Percentiles rank a stretch among this genome's conserved stretches.
These are phyloP conservation scores for Neogale vison DNA, from an alignment of 2,113 vertebrate species.

Conservation along the genomic window DNA sequence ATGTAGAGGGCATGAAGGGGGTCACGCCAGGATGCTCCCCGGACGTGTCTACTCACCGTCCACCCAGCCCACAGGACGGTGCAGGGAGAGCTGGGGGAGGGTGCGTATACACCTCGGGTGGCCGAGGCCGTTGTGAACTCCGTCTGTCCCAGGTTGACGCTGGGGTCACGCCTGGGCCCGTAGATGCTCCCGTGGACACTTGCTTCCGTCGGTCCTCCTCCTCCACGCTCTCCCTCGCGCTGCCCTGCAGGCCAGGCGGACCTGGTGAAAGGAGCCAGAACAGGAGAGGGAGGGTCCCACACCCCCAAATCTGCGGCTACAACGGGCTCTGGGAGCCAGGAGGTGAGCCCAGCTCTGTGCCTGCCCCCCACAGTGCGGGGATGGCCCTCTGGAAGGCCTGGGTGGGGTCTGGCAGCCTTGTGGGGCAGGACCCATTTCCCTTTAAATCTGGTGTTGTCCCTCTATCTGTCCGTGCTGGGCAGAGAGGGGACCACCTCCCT, in stretches of 20 bases:
- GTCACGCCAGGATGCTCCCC: not conserved
- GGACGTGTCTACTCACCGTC: fast-evolving
- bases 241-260: not conserved
- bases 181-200: fast-evolving
- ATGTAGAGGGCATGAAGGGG: too few relatives aligned
- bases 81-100: too few relatives aligned
- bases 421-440: not conserved
- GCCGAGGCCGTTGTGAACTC: not conserved
- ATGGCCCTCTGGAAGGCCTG: not conserved
- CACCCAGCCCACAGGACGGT: fast-evolving
- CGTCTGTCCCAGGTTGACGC: not conserved
- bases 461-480: fast-evolving
- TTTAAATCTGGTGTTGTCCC: too few relatives aligned
- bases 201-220: not conserved
- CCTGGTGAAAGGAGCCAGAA: not conserved
- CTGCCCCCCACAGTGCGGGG: not conserved
- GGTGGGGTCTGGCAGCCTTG: fast-evolving
- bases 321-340: too few relatives aligned
- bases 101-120: fast-evolving
- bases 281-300: not conserved
- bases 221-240: not conserved
- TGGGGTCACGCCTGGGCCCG: not conserved
- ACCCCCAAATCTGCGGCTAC: too few relatives aligned
- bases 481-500: not conserved
- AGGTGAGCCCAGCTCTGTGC: not conserved